Evolutionary conservation across 2,797 vertebrate genomes (phyloP), one percentile per base, ranked within the genome.

Genomic region (Hydrolagus colliei): DNA sequence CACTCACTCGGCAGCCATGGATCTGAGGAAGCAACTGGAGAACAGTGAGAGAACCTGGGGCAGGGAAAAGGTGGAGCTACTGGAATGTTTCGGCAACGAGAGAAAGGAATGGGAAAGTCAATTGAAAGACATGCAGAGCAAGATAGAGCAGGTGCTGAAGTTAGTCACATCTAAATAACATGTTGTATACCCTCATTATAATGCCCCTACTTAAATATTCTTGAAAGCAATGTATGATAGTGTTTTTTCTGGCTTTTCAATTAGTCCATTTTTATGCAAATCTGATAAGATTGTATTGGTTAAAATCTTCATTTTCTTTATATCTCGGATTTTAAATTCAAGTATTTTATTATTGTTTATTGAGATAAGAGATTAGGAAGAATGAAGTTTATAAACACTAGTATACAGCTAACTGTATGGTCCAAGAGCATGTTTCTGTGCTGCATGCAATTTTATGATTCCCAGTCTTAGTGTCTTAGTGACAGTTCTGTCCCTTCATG

Each of bases 71-170:
- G 94, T 95, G 72, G 97, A 98, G 88, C 91, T 99, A 88, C 92
- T 99, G 91, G 95, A 98, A 91, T 94, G 94, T 89, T 99, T 99
- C 89, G 96, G 99, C 87, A 92, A 92, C 0, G 98, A 99, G 93
- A 96, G 97, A 90, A 96, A 93, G 86, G 97, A 98, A 88, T 99
- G 97, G 98, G 97, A 99, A 92, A 94, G 93, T 88, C 97, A 99
- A 72, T 96, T 98, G 93, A 96, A 95, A 89, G 93, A 96, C 88
- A 98, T 99, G 98, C 97, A 98, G 92, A 95, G 87, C 90, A 98
- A 97, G 93, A 98, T 99, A 90, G 97, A 99, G 91, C 95, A 97
- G 96, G 98, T 99, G 94, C 88, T 82, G 4, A 84, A 73, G 20
- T 62, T 85, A 73, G 20, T 73, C 41, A 72, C 22, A 22, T 85